Conservation (phyloP, 2,888 invertebrate genomes). For the Melinaea marsaeus region DNA sequence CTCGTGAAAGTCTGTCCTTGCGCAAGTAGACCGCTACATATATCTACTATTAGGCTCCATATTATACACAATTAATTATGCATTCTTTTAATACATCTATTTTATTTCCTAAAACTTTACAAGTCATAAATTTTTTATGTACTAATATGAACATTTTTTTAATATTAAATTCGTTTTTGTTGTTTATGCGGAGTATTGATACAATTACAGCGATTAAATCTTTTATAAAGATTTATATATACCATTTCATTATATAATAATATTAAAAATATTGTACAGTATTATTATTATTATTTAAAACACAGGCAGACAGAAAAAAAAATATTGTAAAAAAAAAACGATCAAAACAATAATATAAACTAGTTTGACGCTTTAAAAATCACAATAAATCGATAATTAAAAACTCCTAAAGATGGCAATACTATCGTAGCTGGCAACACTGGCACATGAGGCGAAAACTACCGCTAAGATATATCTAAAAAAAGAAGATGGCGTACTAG, state of each 20-base stretch:
- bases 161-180: constrained; percentile 7
- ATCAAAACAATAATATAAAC: not conserved
- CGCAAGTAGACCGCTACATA: not conserved
- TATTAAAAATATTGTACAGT: not conserved
- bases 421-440: constrained; percentile 15
- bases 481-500: not conserved
- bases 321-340: not conserved
- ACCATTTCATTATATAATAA: not conserved
- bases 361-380: no score
- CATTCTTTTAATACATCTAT: not conserved
- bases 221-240: constrained; percentile 1
- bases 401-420: no score
- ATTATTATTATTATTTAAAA: not conserved
- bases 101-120: not conserved
- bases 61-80: no score
- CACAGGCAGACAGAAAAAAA: not conserved
- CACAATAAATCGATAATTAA: no score
- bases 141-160: not conserved
- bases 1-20: no score
- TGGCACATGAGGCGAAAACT: constrained; percentile 23
- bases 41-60: not conserved
- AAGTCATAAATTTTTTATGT: not conserved
- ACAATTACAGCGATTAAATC: not conserved
- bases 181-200: not conserved
- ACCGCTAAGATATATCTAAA: constrained; percentile 1